phyloP scores from a whole-genome alignment of 1,140 invertebrate species.

The Calosoma granatense region DNA sequence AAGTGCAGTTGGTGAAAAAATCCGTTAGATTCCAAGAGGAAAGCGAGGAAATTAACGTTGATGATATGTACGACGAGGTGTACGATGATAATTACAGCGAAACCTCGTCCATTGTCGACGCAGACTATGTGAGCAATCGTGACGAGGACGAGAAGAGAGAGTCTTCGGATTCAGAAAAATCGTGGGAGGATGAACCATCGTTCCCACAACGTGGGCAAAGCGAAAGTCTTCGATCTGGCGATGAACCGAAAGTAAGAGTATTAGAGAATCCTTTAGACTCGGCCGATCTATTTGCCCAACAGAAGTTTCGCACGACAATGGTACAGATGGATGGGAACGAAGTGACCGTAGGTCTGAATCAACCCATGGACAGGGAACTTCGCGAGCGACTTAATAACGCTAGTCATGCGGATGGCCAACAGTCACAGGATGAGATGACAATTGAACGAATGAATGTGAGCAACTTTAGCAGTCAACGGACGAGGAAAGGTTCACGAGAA shows the following conservation, averaged over 20 bases:
- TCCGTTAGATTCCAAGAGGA: slow-evolving; percentile 28
- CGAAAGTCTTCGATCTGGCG: not conserved
- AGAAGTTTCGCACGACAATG: not conserved
- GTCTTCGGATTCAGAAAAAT: not conserved
- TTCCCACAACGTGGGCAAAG: not conserved
- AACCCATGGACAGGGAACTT: not conserved
- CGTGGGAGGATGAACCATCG: not conserved
- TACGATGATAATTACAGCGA: not conserved
- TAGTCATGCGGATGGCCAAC: not conserved
- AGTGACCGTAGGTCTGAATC: not conserved
- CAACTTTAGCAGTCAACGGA: not conserved
- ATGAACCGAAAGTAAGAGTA: not conserved
- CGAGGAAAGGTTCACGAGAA: not conserved
- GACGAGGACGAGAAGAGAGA: not conserved
- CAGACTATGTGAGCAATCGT: slow-evolving; percentile 1
- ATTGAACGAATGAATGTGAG: not conserved
- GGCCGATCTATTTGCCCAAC: not conserved
- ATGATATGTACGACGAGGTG: not conserved
- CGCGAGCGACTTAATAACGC: not conserved
- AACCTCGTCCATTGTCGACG: not conserved
- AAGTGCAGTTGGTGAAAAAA: slow-evolving; percentile 25
- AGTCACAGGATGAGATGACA: not conserved
- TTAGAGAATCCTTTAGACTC: not conserved
- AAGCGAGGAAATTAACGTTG: slow-evolving; percentile 9
- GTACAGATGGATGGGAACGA: not conserved